phyloP scores from a whole-genome alignment of 2,113 vertebrate species.

The Raja brachyura region DNA sequence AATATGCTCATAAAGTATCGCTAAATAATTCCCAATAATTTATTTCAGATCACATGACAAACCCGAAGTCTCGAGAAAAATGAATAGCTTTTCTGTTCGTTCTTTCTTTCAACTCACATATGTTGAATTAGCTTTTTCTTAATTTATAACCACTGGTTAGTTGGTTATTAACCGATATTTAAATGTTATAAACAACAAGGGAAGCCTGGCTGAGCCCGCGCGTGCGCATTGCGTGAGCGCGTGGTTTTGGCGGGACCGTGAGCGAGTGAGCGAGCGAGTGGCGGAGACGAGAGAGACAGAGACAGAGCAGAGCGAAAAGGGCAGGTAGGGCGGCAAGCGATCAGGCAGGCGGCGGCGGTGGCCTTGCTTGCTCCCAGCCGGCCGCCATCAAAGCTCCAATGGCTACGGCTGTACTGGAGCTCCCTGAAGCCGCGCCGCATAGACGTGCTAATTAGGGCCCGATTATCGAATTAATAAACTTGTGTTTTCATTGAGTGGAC shows the following conservation, averaged over 20 bases:
- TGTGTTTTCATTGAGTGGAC: not conserved
- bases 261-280: not conserved
- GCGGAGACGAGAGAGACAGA: not conserved
- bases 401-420: not conserved
- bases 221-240: not conserved
- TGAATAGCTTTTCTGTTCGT: not conserved
- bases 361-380: not conserved
- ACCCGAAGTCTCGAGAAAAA: not conserved
- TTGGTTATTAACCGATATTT: not conserved
- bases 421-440: too few species aligned
- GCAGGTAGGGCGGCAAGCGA: not conserved
- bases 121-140: too few species aligned
- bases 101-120: not conserved
- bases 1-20: not conserved
- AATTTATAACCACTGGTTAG: fast-evolving
- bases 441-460: not conserved
- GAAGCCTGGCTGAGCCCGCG: not conserved
- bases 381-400: not conserved
- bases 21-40: not conserved
- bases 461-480: not conserved
- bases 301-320: not conserved
- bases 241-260: constrained; percentile 33
- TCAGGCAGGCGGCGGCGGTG: not conserved
- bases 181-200: not conserved
- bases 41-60: not conserved